phyloP scores from a whole-genome alignment of 2,888 invertebrate species.

The Myopa tessellatipennis region DNA sequence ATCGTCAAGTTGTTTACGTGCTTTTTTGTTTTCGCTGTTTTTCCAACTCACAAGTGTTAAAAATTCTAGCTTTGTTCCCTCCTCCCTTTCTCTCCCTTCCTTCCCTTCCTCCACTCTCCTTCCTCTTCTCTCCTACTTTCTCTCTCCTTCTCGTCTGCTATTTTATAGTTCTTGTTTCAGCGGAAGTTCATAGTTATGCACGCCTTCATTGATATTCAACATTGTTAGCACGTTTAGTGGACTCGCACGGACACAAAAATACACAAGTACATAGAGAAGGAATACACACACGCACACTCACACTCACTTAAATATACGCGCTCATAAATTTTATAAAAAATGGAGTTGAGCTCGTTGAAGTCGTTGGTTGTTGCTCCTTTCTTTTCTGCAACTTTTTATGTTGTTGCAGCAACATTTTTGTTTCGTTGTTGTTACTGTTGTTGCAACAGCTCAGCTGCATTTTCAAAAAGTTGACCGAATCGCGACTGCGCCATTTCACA shows the following conservation, averaged over 20 bases:
- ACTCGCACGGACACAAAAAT: neutral
- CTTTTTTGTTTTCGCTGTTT: neutral
- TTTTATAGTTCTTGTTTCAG: neutral
- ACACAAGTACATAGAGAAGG: neutral
- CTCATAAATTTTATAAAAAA: neutral
- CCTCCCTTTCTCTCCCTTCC: neutral
- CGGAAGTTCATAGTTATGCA: constrained; percentile 28
- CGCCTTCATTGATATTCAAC: constrained; percentile 32
- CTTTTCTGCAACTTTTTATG: no score
- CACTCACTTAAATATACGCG: neutral
- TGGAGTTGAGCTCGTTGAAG: no score
- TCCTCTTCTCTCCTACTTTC: neutral
- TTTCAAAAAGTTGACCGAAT: no score
- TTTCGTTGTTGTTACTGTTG: no score
- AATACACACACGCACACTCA: neutral
- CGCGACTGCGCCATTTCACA: no score
- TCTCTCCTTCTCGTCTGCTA: neutral
- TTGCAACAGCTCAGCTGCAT: no score
- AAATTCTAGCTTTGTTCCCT: neutral
- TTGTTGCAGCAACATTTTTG: no score
- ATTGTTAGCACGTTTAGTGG: constrained; percentile 21
- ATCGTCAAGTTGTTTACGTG: constrained; percentile 18
- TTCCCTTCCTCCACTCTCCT: neutral
- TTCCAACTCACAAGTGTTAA: neutral
- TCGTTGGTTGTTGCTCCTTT: no score